phyloP scores from a whole-genome alignment of 2,888 invertebrate genomes.

The Machimus rusticus region DNA sequence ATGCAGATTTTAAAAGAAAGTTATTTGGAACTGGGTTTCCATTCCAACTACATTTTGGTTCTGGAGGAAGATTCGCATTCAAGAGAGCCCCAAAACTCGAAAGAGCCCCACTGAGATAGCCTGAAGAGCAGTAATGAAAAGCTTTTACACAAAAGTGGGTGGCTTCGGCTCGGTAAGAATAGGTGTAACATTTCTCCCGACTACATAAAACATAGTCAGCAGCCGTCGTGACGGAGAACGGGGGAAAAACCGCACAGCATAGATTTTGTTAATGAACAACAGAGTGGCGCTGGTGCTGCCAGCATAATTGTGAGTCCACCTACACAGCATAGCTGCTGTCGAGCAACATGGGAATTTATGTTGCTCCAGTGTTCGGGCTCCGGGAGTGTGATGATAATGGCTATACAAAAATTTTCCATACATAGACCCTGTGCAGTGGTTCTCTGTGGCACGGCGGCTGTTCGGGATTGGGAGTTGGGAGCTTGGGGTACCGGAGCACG shows the following conservation, averaged over 20 bases:
- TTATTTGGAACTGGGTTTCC: background rate
- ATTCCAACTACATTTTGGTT: background rate
- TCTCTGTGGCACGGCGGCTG: background rate
- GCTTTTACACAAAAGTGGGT: background rate
- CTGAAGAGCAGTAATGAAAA: background rate
- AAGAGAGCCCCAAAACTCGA: background rate
- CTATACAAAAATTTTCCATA: background rate
- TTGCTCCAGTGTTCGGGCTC: background rate
- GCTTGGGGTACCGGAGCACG: background rate
- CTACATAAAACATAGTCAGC: background rate
- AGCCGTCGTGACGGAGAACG: background rate
- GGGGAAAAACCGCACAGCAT: background rate
- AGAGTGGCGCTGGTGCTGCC: background rate
- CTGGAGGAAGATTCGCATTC: background rate
- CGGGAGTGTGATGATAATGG: background rate
- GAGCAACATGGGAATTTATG: background rate
- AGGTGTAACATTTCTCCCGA: background rate
- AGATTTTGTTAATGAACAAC: background rate
- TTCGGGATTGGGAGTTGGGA: background rate
- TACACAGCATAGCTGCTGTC: background rate
- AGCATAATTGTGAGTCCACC: background rate
- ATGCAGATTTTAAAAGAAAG: background rate
- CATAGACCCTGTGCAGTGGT: background rate
- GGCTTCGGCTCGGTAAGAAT: background rate
- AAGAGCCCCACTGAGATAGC: background rate